Evolutionary conservation across 2,888 invertebrate genomes (phyloP), one percentile per base, ranked within the genome.

Genomic region (Sarcophaga subvicina): DNA sequence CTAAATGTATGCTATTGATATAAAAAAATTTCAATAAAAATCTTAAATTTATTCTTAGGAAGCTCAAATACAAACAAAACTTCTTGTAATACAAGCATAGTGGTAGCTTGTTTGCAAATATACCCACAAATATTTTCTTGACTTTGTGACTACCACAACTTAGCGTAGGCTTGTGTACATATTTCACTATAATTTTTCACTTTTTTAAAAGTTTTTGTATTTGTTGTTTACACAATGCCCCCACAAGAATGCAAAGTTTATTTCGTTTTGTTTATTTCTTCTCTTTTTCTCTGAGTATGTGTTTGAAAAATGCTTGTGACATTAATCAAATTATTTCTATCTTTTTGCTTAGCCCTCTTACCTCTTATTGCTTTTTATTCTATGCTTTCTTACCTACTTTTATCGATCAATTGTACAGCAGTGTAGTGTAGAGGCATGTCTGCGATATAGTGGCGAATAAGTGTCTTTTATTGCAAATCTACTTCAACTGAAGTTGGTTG

Each of bases 391-490:
- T 37, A 37, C 37, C 37, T 37, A 37, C 10, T 54, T 14, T 54
- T 54, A 5, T 14, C 17, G 54, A 54, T 14, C 17, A 54, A 54
- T 54, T 54, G 54, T 54, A 54, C 14, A 14, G 5, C 17, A 12
- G 17, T 2, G 8, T 37, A 1, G 37, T n/a, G 14, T 64, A 67
- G n/a, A 11, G 45, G 67, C 45, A 45, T 67, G 45, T 67, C 45
- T 25, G 5, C 17, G 2, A 27, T 20, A 17, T 60, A 60, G 4
- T 45, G 37, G 17, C n/a, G 49, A 75, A 64, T 47, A 49, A 75
- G n/a, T 49, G 49, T 20, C 63, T 64, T 64, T 76, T 76, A 54
- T 66, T 64, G 63, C n/a, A 64, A 75, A 49, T 66, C 20, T 17
- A 59, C 67, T 77, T 67, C 20, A 49, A 70, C 37, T 63, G 20